Conservation (phyloP, 2,113 vertebrate genomes). For the Pygoscelis antarcticus region DNA sequence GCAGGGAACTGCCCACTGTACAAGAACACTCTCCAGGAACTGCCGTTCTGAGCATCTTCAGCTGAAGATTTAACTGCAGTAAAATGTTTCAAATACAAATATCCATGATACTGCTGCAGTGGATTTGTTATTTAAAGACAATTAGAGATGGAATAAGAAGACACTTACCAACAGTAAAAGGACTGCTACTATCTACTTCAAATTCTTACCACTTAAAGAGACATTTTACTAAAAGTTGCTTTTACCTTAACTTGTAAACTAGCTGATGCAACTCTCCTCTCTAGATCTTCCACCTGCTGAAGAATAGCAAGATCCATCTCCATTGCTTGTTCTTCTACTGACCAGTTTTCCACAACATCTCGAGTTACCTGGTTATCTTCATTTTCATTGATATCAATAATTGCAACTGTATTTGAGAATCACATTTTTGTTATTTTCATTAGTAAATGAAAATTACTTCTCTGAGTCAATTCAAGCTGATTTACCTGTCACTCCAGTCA, state of each 20-base stretch:
- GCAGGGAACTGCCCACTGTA: background rate
- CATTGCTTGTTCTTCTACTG: conserved; percentile 92
- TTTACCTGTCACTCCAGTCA: conserved; percentile 1
- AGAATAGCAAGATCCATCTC: conserved; percentile 88
- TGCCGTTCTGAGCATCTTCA: background rate
- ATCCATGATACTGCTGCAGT: background rate
- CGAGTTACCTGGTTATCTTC: conserved; percentile 84
- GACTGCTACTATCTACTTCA: background rate
- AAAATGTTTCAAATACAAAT: background rate
- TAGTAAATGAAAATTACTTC: background rate
- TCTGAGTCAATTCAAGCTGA: background rate
- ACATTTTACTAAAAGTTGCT: conserved; percentile 56
- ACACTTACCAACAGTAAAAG: conserved; percentile 32
- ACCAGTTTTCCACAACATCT: conserved; percentile 88
- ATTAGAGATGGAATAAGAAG: background rate
- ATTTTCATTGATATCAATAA: conserved; percentile 83
- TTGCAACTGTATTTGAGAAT: conserved; percentile 78
- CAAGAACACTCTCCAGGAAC: background rate
- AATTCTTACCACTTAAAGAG: conserved; percentile 29
- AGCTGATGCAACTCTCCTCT: conserved; percentile 89
- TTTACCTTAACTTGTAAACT: conserved; percentile 93
- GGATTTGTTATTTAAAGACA: background rate
- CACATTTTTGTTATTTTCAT: conserved; percentile 64
- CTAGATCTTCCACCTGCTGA: conserved; percentile 91
- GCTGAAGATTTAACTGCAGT: background rate